Base-by-base conservation (phyloP, 2,797 vertebrate species). In the Sylvilagus floridanus region DNA sequence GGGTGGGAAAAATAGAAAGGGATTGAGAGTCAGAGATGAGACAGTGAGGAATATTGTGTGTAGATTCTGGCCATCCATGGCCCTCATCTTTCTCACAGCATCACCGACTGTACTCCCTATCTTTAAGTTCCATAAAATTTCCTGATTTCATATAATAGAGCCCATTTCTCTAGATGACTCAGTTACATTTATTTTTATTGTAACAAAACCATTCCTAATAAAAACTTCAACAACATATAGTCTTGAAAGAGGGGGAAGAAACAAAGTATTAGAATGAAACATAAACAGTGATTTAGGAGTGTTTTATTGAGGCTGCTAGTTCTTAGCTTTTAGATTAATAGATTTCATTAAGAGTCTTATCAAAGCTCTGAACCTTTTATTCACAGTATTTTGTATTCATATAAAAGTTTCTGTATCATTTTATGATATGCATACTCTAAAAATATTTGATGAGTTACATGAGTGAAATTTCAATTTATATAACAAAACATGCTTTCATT, bases 381-480 rank as follows among this genome's bases (percentile, higher is more conserved):
- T 78, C 28, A 76, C 62, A 95, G 73, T 26, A 35, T 19, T 50
- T 89, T n/a, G 69, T 30, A 32, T 50, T 89, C 60, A 60, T 28
- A 83, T 10, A 37, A 91, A 89, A 50, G 42, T 90, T 77, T 60
- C 76, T 50, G 68, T 21, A 35, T 1, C 88, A 42, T 79, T 84
- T 91, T 47, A 47, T 47, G 42, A 47, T 47, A 47, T 47, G 54
- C 3, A n/a, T 4, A 11, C 26, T 91, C n/a, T 84, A 21, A 62
- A 88, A 91, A 65, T n/a, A 42, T 11, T 71, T 35, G 7, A 9
- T 54, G 13, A 77, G 13, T 82, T 71, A 72, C 8, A 37, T 35
- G 87, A 88, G 47, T 69, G 21, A 72, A 91, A 66, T 84, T 75
- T 83, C 22, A 13, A 52, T 69, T 90, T 84, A 47, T 65, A 9